Evolutionary conservation across 1,140 invertebrate species (phyloP), one percentile per base, ranked within the genome.

Genomic region (Leptestheria dahalacensis): DNA sequence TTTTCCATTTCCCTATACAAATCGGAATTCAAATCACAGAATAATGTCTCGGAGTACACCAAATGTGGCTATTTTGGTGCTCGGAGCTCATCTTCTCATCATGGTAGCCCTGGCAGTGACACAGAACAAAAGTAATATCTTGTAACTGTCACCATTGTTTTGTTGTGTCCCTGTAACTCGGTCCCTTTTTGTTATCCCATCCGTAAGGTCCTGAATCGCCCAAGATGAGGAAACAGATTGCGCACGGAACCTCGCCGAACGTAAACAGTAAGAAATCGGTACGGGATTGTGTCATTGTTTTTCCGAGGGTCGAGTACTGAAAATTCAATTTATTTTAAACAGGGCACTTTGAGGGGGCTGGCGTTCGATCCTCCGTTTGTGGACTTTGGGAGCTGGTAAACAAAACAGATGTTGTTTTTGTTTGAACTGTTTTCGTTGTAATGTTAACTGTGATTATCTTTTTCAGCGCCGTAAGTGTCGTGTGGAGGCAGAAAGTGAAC

Each of bases 381-480:
- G 63, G 80, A 84, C 75, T 84, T 84, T 73, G 76, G 80, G 70
- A 73, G 81, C 68, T 80, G 81, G 82, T 82, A 72, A 73, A 64
- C 49, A 48, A 41, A 56, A 47, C 50, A 26, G 52, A 62, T 60
- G 55, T 15, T 28, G 57, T 53, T 65, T 28, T 60, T 15, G 65
- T 47, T 41, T 9, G 6, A 41, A 41, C 15, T 15, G 6, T 41
- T 41, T 6, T 9, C 53, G 24, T 60, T 23, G 48, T 11, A 52
- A 50, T 2, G 46, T 50, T 49, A 15, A 33, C 24, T 52, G 10
- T 52, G 21, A 25, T 60, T 41, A 50, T 53, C 63, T 59, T 24
- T 57, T n/a, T 55, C 18, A 33, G 51, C 29, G 48, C 58, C 4
- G 25, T 60, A 12, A 60, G 58, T 53, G 51, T 60, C 15, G 58